phyloP scores from a whole-genome alignment of 2,797 vertebrate genomes.

The Tamandua tetradactyla region DNA sequence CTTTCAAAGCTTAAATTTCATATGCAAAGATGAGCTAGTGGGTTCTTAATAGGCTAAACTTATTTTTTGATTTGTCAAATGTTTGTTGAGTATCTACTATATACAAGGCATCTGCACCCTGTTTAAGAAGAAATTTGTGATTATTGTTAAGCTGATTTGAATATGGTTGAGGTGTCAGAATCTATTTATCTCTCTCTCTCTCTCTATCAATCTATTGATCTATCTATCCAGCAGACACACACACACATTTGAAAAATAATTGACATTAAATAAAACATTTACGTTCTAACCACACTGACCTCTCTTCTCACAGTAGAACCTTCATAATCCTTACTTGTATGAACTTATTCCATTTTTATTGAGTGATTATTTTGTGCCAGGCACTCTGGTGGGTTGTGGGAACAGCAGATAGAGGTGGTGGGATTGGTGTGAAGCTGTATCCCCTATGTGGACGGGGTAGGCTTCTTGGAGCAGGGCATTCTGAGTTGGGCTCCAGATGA shows the following conservation, averaged over 20 bases:
- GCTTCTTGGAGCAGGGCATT: background rate
- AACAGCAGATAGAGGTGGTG: no score
- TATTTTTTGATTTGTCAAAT: background rate
- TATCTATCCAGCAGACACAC: background rate
- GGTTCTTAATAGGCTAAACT: background rate
- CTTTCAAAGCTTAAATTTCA: conserved; percentile 15
- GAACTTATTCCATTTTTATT: background rate
- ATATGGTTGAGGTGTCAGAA: background rate
- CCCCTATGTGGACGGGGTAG: background rate
- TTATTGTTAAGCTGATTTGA: conserved; percentile 36
- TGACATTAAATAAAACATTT: background rate
- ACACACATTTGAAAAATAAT: background rate
- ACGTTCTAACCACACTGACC: background rate
- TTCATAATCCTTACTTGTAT: background rate
- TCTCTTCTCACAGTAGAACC: background rate
- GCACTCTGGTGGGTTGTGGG: no score
- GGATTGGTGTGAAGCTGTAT: no score
- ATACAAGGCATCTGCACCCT: background rate
- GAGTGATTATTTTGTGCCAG: background rate
- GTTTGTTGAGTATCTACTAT: background rate
- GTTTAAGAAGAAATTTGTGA: background rate
- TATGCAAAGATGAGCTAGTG: background rate
- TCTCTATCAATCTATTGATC: no score
- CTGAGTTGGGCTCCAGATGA: background rate
- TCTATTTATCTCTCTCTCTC: background rate